A percentile compares a stretch with the other conserved stretches of the same genome.
These are phyloP conservation scores for Belgica antarctica DNA, from an alignment of 2,888 invertebrate genomes.

Conservation along the genomic window DNA sequence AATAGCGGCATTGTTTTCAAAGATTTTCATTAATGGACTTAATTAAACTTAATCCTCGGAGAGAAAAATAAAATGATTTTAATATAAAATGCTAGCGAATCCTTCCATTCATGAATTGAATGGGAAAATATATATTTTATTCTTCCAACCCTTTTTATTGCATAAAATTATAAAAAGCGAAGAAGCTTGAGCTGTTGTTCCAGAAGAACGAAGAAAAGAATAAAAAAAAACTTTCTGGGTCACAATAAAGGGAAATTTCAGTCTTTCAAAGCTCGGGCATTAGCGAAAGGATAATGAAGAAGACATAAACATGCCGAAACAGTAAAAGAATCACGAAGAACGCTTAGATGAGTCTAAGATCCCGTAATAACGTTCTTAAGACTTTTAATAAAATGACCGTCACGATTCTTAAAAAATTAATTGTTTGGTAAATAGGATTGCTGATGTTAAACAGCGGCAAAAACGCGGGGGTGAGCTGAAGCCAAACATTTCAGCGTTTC, in stretches of 20 bases:
- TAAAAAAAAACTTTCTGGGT: constrained; percentile 27
- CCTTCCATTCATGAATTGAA: constrained; percentile 26
- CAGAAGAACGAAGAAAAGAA: background rate
- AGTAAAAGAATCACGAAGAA: background rate
- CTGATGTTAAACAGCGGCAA: background rate
- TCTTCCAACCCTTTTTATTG: constrained; percentile 42
- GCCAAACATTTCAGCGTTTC: background rate
- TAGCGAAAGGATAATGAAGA: constrained; percentile 42
- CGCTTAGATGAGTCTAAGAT: background rate
- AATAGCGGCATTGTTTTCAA: constrained; percentile 38
- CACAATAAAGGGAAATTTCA: constrained; percentile 36
- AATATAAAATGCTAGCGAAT: constrained; percentile 39
- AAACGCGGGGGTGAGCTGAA: background rate
- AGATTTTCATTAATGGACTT: constrained; percentile 44
- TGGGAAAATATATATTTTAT: constrained; percentile 30
- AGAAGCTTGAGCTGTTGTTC: constrained; percentile 28
- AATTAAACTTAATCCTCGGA: constrained; percentile 44
- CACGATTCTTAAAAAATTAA: constrained; percentile 47
- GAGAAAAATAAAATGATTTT: constrained; percentile 43
- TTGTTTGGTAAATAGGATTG: constrained; percentile 44
- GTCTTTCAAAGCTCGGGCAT: constrained; percentile 35
- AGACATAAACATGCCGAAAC: constrained; percentile 38
- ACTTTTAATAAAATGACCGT: constrained; percentile 49
- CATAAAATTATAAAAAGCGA: constrained; percentile 41
- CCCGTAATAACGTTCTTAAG: constrained; percentile 47